Conservation (phyloP, 2,888 invertebrate species). For the Amblyteles armatorius region DNA sequence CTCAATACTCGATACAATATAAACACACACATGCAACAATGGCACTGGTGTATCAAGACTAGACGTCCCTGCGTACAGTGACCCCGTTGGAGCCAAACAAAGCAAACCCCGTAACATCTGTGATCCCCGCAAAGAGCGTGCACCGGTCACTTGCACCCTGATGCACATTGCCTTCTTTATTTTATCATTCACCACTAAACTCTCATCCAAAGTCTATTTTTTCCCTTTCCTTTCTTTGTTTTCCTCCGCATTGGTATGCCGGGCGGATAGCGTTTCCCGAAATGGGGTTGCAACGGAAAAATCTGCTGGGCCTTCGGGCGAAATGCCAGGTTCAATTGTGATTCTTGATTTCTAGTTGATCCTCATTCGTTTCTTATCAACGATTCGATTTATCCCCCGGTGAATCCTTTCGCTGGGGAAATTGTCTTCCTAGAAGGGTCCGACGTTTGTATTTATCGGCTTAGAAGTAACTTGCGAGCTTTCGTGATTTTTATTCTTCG, state of each 20-base stretch:
- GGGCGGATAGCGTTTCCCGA: conserved; percentile 9
- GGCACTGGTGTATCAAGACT: conserved; percentile 37
- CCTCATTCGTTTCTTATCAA: conserved; percentile 39
- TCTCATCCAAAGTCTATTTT: conserved; percentile 3
- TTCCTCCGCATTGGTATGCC: conserved; percentile 50
- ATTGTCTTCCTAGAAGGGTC: too few species aligned
- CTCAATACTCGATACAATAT: not conserved
- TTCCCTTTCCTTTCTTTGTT: conserved; percentile 1
- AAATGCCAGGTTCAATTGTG: conserved; percentile 20
- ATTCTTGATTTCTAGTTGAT: conserved; percentile 51
- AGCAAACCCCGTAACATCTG: conserved; percentile 68
- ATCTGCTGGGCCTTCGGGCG: conserved; percentile 40
- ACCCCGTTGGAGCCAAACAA: conserved; percentile 57
- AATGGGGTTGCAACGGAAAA: conserved; percentile 8
- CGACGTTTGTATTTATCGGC: not conserved
- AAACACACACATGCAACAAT: conserved; percentile 6
- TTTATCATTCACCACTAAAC: not conserved
- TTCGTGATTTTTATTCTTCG: not conserved
- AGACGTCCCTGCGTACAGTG: conserved; percentile 7
- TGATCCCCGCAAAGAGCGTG: conserved; percentile 46
- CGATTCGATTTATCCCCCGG: conserved; percentile 45
- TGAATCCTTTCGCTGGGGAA: conserved; percentile 32
- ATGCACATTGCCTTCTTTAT: conserved; percentile 55
- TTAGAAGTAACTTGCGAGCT: not conserved
- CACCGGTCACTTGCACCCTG: conserved; percentile 39